Conservation (phyloP, 2,888 invertebrate genomes). For the Ctena decussata region DNA sequence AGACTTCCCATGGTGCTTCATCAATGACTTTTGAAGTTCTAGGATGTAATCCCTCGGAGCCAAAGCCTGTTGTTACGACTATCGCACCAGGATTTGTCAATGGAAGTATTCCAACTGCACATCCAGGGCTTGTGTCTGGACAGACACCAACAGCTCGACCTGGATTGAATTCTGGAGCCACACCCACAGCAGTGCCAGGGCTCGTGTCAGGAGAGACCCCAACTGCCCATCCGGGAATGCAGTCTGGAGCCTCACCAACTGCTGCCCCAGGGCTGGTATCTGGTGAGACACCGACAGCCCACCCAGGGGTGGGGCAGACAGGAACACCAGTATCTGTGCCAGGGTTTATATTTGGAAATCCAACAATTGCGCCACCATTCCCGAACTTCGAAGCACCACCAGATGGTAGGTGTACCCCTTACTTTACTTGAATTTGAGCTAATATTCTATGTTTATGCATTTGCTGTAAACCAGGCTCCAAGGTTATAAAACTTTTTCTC, state of each 20-base stretch:
- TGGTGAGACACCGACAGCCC: conserved; percentile 50
- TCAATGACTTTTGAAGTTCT: conserved; percentile 78
- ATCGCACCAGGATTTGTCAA: conserved; percentile 42
- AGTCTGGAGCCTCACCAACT: conserved; percentile 41
- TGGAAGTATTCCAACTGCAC: conserved; percentile 35
- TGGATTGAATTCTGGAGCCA: conserved; percentile 30
- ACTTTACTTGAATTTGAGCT: too few relatives aligned
- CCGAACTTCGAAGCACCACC: conserved; percentile 51
- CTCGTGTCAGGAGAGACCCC: conserved; percentile 17
- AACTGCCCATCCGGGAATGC: conserved; percentile 5
- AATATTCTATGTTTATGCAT: too few relatives aligned
- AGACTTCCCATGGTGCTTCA: conserved; percentile 67
- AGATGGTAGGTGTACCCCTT: conserved; percentile 44
- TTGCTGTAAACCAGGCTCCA: too few relatives aligned
- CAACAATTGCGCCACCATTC: conserved; percentile 37
- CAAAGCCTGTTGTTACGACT: conserved; percentile 39
- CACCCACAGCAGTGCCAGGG: conserved; percentile 22
- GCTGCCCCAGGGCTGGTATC: conserved; percentile 59
- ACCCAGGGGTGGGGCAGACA: conserved; percentile 25
- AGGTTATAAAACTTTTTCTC: too few relatives aligned
- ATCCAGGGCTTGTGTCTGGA: neutral
- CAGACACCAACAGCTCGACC: conserved; percentile 23
- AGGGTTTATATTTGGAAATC: conserved; percentile 35
- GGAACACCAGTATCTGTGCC: conserved; percentile 30
- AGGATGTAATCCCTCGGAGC: conserved; percentile 77